Percentiles rank a stretch among this genome's conserved stretches.
phyloP scores from a whole-genome alignment of 2,888 invertebrate species.

The Drosophila anceps region DNA sequence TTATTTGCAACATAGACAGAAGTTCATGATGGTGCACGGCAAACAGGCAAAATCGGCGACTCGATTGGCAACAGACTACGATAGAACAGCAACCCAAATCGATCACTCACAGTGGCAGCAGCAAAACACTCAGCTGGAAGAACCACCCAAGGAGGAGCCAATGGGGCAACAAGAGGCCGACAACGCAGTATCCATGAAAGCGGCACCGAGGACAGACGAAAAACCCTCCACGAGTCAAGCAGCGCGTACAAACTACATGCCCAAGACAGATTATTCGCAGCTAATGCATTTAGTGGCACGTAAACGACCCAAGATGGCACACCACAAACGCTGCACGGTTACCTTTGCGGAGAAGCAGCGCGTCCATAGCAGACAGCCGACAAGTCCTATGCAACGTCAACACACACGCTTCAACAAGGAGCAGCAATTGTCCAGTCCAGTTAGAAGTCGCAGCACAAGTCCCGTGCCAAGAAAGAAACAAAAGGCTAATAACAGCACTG shows the following conservation, averaged over 20 bases:
- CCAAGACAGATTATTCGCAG: slow-evolving; percentile 44
- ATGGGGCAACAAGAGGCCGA: background rate
- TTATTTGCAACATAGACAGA: background rate
- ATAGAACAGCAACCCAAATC: no score
- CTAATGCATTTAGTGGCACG: slow-evolving; percentile 53
- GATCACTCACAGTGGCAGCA: background rate
- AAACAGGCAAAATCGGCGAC: background rate
- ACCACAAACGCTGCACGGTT: background rate
- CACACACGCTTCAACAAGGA: background rate
- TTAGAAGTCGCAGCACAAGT: background rate
- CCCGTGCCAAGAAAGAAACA: background rate
- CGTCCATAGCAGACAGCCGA: background rate
- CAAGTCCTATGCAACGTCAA: background rate
- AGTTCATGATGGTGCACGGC: background rate
- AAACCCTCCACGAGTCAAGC: background rate
- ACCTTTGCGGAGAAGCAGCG: slow-evolving; percentile 11
- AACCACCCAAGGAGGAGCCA: background rate
- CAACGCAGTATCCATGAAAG: background rate
- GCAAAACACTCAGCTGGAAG: background rate
- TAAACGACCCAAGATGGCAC: slow-evolving; percentile 16
- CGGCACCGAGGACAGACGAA: background rate
- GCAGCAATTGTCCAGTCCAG: background rate
- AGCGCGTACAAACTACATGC: background rate
- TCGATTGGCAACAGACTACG: background rate
- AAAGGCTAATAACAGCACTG: no score